Conservation (phyloP, 2,797 vertebrate species). For the Emys orbicularis region DNA sequence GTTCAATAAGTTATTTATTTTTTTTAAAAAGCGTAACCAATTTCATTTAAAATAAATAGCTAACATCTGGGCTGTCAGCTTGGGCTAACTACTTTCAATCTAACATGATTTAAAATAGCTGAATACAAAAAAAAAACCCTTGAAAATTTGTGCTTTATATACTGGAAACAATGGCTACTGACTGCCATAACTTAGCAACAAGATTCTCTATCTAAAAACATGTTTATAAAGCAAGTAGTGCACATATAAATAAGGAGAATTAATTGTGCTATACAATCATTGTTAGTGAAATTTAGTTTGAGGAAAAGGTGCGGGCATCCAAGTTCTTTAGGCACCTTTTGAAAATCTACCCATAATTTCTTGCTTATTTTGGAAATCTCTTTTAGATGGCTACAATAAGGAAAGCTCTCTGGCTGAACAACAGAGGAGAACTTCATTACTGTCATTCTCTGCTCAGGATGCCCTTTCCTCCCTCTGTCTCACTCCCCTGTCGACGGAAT, state of each 20-base stretch:
- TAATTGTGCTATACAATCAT: not conserved
- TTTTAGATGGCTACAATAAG: not conserved
- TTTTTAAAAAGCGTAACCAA: too few species aligned
- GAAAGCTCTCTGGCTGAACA: not conserved
- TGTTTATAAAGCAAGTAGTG: conserved; percentile 2
- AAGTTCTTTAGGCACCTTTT: not conserved
- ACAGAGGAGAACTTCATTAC: not conserved
- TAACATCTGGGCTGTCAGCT: conserved; percentile 19
- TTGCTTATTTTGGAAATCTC: not conserved
- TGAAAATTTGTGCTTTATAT: not conserved
- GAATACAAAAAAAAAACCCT: not conserved
- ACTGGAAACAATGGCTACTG: conserved; percentile 14
- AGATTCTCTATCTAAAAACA: not conserved
- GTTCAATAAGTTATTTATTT: not conserved
- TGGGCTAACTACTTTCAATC: conserved; percentile 19
- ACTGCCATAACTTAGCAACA: not conserved
- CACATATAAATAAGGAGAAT: not conserved
- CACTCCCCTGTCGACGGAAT: not conserved
- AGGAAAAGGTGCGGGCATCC: not conserved
- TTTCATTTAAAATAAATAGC: too few species aligned
- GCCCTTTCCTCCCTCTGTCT: not conserved
- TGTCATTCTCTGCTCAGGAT: too few species aligned
- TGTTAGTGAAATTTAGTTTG: not conserved
- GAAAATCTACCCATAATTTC: not conserved
- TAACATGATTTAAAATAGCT: conserved; percentile 25